A percentile compares a stretch with the other conserved stretches of the same genome.
Evolutionary conservation across 2,797 vertebrate genomes (phyloP).

Genomic region (Nyctibius grandis): DNA sequence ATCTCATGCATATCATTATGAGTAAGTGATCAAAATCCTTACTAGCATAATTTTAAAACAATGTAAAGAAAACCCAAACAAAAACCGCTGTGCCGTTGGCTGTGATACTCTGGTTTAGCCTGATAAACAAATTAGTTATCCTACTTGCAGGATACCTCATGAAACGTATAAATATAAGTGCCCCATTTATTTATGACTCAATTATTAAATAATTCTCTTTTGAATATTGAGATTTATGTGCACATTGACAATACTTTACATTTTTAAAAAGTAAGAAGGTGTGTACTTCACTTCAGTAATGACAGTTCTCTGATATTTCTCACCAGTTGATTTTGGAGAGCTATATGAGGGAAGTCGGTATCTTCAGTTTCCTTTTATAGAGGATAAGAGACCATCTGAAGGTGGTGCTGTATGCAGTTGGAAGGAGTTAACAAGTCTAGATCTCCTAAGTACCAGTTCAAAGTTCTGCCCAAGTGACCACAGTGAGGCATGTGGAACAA

Average conservation of each 20-base stretch:
- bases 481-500: not conserved
- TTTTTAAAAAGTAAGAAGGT: not conserved
- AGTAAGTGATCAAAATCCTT: not conserved
- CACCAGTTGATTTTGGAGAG: not conserved
- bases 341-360: rapidly evolving
- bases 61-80: not conserved
- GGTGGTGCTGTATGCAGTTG: not conserved
- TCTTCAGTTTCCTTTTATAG: not conserved
- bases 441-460: not conserved
- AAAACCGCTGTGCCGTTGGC: not conserved
- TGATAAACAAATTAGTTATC: not conserved
- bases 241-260: not conserved
- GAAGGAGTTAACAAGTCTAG: not conserved
- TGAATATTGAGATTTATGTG: not conserved
- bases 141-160: not conserved
- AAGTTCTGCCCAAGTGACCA: not conserved
- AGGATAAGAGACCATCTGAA: not conserved
- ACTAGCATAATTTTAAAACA: not conserved
- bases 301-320: not conserved
- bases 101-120: not conserved
- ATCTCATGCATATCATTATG: not conserved
- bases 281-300: not conserved
- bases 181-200: not conserved
- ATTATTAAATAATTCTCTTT: not conserved
- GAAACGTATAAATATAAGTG: not conserved